These are phyloP conservation scores for Larimichthys polyactis DNA, from an alignment of 2,113 vertebrate genomes.

Conservation along the genomic window DNA sequence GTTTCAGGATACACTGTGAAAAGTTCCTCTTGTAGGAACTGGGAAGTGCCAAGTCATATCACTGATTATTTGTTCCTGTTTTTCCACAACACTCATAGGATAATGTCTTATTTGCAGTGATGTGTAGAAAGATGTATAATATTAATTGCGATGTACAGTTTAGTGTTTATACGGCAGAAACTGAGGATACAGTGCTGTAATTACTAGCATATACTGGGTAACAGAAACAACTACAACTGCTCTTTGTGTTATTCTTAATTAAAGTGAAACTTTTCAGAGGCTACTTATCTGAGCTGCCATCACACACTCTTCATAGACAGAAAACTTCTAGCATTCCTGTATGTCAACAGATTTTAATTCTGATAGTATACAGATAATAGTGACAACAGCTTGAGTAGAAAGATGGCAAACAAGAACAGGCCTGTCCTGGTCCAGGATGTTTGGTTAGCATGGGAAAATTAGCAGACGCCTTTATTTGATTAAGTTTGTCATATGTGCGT, in stretches of 20 bases:
- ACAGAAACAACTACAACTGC: neutral
- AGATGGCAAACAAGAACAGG: neutral
- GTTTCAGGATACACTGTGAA: neutral
- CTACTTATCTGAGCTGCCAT: neutral
- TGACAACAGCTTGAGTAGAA: neutral
- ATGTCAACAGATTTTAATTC: conserved; percentile 5
- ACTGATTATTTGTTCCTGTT: neutral
- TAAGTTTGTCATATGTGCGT: too few relatives aligned
- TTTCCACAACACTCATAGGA: neutral
- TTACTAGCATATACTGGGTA: neutral
- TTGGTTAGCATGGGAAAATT: neutral
- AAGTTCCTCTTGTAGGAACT: neutral
- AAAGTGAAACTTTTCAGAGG: neutral
- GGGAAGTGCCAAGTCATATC: neutral
- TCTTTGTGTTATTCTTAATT: neutral
- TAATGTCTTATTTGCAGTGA: neutral
- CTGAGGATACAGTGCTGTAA: neutral
- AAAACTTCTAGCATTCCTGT: neutral
- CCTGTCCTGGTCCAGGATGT: neutral
- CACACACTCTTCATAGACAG: neutral
- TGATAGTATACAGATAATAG: neutral
- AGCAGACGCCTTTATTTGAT: neutral
- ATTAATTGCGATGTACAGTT: neutral
- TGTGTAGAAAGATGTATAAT: neutral
- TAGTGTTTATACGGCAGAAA: too few relatives aligned